These are phyloP conservation scores for Lasioglossum vierecki DNA, from an alignment of 2,888 invertebrate genomes.

Conservation along the genomic window DNA sequence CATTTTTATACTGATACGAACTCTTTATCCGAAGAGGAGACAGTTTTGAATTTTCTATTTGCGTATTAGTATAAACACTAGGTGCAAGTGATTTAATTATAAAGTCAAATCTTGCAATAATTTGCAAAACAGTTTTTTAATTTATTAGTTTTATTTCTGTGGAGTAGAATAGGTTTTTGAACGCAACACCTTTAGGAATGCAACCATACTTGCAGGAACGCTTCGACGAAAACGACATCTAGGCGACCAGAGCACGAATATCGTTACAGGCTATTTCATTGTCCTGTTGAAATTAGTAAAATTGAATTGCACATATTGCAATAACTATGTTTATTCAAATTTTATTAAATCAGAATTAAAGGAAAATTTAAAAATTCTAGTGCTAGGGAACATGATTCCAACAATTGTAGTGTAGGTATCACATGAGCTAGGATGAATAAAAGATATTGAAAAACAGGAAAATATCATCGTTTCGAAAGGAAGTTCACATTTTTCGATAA, in stretches of 20 bases:
- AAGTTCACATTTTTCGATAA: not conserved
- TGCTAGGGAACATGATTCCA: not conserved
- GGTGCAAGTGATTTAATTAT: not conserved
- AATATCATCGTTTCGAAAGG: not conserved
- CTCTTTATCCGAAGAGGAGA: not conserved
- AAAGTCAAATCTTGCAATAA: not conserved
- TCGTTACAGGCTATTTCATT: not conserved
- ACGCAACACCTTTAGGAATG: slow-evolving; percentile 30
- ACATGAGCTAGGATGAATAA: not conserved
- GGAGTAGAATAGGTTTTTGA: not conserved
- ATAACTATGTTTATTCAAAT: not conserved
- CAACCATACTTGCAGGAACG: slow-evolving; percentile 51
- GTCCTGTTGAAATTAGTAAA: not conserved
- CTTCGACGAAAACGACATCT: not conserved
- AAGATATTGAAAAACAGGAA: not conserved
- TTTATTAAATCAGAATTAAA: not conserved
- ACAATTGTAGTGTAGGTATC: not conserved
- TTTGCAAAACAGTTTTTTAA: not conserved
- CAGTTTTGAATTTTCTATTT: not conserved
- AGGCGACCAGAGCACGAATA: not conserved
- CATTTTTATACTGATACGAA: not conserved
- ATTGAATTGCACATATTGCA: not conserved
- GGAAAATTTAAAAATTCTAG: not conserved
- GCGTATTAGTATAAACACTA: not conserved
- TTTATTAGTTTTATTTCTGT: not conserved